Base-by-base conservation (phyloP, 2,797 vertebrate genomes). In the Sphenodon punctatus region DNA sequence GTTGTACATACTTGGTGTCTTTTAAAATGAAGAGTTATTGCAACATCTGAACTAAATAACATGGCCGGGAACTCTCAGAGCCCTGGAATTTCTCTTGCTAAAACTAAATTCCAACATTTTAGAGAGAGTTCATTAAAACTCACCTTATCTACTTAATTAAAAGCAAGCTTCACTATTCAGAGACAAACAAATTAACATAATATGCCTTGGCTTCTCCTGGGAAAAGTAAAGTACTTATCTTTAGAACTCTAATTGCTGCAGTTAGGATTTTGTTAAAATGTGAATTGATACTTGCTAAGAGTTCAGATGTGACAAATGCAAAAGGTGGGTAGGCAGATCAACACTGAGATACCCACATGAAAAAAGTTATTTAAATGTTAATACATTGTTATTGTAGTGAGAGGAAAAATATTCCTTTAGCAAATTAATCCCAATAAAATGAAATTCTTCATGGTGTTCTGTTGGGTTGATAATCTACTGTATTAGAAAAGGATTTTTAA, bases 91-190 rank as follows among this genome's bases (percentile, higher is more conserved):
- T 25, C 25, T 84, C 43, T n/a, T 79, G 56, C 56, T 82, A 71
- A 85, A 84, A 67, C 36, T 60, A 69, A 86, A 89, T 71, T 9
- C 7, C 65, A 84, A 84, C 22, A 68, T 82, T 89, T 90, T 73
- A 67, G 55, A 43, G 75, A 77, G 49, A 75, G 46, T 89, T 61
- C 55, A 65, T 75, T 86, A 78, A 87, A 91, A 88, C 68, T 69
- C 85, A 64, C 71, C 75, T 88, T 76, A 80, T 86, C 48, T 89
- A 60, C 46, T 78, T 85, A 91, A 88, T 92, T 92, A 91, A 88
- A 84, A 74, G 76, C 72, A 92, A 84, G 30, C 19, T 41, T 64
- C 82, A 79, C 63, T 41, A 72, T 70, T 49, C 70, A 80, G 81
- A 87, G 36, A 74, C 43, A 89, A 89, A 86, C 49, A 88, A 89